Conservation (phyloP, 2,113 vertebrate genomes). For the Clarias batrachus region DNA sequence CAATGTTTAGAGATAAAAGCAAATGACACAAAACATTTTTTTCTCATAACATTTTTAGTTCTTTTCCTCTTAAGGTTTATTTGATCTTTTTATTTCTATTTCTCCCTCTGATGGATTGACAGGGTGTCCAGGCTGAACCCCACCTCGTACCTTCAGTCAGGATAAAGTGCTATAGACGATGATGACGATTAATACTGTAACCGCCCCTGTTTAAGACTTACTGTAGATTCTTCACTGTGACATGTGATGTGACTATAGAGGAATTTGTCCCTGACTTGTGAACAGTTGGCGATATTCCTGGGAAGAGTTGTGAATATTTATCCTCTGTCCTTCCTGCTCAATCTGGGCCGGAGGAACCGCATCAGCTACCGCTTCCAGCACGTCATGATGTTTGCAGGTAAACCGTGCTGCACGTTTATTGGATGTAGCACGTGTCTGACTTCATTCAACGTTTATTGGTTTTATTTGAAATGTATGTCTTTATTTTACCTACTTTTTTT, state of each 20-base stretch:
- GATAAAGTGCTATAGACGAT: no score
- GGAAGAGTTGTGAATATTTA: slow-evolving; percentile 97
- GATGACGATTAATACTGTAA: background rate
- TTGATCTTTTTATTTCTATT: background rate
- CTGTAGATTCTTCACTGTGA: no score
- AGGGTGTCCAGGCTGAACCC: no score
- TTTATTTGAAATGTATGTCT: no score
- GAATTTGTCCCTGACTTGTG: slow-evolving; percentile 72
- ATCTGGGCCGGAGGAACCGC: slow-evolving; percentile 92
- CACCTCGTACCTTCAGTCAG: no score
- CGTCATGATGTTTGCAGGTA: slow-evolving; percentile 99
- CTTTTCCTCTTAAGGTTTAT: background rate
- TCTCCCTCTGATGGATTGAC: no score
- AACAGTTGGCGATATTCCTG: slow-evolving; percentile 89
- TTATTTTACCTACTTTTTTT: no score
- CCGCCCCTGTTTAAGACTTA: no score
- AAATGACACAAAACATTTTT: no score
- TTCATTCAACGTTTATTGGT: background rate
- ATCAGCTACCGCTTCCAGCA: slow-evolving; percentile 91
- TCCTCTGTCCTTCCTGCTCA: slow-evolving; percentile 92
- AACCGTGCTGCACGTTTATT: background rate
- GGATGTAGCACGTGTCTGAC: background rate
- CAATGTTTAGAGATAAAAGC: background rate
- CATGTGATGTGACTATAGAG: background rate
- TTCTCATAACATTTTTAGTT: background rate